phyloP scores from a whole-genome alignment of 2,113 vertebrate species.

The Aegotheles bennettii region DNA sequence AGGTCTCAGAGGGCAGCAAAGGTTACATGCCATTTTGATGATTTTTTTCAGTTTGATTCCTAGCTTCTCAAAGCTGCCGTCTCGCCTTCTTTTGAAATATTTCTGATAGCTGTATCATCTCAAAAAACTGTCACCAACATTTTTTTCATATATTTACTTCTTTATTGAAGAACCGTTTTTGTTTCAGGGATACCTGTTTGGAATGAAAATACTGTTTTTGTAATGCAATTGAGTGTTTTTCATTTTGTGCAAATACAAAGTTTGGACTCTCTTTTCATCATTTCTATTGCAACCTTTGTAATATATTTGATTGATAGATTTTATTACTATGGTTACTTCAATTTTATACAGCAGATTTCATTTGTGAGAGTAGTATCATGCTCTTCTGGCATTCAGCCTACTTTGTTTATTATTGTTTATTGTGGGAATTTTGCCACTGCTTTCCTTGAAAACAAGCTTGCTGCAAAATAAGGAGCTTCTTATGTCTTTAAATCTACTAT shows the following conservation, averaged over 20 bases:
- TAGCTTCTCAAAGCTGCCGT: background rate
- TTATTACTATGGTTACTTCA: constrained; percentile 14
- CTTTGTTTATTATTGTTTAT: background rate
- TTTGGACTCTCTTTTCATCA: background rate
- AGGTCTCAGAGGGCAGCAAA: background rate
- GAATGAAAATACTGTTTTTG: background rate
- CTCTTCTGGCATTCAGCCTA: background rate
- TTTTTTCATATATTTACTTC: background rate
- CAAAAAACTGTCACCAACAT: background rate
- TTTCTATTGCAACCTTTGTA: background rate
- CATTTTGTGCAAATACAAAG: background rate
- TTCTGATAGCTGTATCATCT: background rate
- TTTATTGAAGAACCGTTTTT: background rate
- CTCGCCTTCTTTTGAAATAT: background rate
- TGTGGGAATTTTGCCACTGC: background rate
- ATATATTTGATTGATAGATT: constrained; percentile 46
- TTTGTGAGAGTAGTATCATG: background rate
- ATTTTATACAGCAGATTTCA: background rate
- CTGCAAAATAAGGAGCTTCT: background rate
- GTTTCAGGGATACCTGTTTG: background rate
- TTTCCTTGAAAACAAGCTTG: background rate
- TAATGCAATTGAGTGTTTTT: background rate
- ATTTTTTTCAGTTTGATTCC: background rate
- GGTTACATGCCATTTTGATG: background rate
- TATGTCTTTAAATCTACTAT: background rate